phyloP scores from a whole-genome alignment of 2,113 vertebrate genomes.

The Rana temporaria region DNA sequence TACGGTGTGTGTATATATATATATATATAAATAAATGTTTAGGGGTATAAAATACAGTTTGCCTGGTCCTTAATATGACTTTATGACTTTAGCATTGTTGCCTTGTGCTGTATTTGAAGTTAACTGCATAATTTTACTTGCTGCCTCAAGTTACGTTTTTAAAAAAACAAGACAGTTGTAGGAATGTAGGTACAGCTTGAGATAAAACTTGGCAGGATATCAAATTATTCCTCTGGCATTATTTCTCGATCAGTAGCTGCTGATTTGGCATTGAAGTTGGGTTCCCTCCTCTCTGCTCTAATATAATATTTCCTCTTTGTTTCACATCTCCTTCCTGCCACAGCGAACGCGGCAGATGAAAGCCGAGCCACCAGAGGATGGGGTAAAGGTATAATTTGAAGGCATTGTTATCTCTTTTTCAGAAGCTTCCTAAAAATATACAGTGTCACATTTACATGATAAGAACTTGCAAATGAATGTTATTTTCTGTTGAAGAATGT shows the following conservation, averaged over 20 bases:
- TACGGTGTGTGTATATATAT: too few relatives aligned
- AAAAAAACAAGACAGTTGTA: too few relatives aligned
- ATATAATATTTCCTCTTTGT: conserved; percentile 20
- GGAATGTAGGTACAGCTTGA: too few relatives aligned
- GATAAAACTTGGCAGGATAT: too few relatives aligned
- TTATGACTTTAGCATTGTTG: too few relatives aligned
- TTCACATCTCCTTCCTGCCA: conserved; percentile 15
- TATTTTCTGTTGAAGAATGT: conserved; percentile 17
- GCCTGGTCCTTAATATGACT: too few relatives aligned
- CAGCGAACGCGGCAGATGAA: background rate
- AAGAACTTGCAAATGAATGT: conserved; percentile 33
- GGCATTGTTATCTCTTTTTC: conserved; percentile 19
- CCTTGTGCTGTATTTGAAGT: too few relatives aligned
- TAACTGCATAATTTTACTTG: too few relatives aligned
- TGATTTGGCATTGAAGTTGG: conserved; percentile 12
- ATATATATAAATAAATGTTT: too few relatives aligned
- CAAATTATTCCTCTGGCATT: background rate
- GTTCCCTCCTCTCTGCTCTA: background rate
- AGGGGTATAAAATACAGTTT: too few relatives aligned
- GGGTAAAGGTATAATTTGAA: conserved; percentile 14
- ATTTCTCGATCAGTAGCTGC: background rate
- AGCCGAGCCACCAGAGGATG: background rate
- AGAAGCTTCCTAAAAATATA: conserved; percentile 10
- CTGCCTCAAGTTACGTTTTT: too few relatives aligned
- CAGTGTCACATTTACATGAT: conserved; percentile 43